These are phyloP conservation scores for Tetrapedia diversipes DNA, from an alignment of 2,888 invertebrate species.

Conservation along the genomic window DNA sequence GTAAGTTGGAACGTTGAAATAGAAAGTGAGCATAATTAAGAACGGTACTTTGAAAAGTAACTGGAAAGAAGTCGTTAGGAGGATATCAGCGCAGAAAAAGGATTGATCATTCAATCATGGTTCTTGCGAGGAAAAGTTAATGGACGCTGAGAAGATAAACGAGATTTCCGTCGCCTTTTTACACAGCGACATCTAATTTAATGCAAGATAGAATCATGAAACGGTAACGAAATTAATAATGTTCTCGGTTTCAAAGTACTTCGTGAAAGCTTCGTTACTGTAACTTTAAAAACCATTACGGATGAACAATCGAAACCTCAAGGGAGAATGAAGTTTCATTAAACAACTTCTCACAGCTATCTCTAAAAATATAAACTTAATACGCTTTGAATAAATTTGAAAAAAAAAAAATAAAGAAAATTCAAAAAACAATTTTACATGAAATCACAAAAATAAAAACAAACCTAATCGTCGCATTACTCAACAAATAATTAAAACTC, in stretches of 20 bases:
- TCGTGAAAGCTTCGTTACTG: neutral
- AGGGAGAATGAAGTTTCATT: neutral
- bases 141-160: constrained; percentile 7
- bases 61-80: neutral
- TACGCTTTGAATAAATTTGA: too few relatives aligned
- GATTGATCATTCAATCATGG: constrained; percentile 13
- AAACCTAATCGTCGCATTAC: too few relatives aligned
- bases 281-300: neutral
- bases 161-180: constrained; percentile 9
- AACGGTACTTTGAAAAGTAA: neutral
- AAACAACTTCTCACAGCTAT: neutral
- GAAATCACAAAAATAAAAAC: too few relatives aligned
- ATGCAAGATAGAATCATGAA: neutral
- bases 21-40: constrained; percentile 14
- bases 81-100: neutral
- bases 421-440: too few relatives aligned
- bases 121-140: constrained; percentile 9
- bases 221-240: neutral
- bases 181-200: neutral
- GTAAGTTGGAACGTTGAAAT: constrained; percentile 2
- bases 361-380: too few relatives aligned
- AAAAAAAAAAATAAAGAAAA: too few relatives aligned
- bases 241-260: neutral
- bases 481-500: too few relatives aligned
- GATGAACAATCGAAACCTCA: neutral